Conservation (phyloP, 2,797 vertebrate species). For the Hippoglossus hippoglossus region DNA sequence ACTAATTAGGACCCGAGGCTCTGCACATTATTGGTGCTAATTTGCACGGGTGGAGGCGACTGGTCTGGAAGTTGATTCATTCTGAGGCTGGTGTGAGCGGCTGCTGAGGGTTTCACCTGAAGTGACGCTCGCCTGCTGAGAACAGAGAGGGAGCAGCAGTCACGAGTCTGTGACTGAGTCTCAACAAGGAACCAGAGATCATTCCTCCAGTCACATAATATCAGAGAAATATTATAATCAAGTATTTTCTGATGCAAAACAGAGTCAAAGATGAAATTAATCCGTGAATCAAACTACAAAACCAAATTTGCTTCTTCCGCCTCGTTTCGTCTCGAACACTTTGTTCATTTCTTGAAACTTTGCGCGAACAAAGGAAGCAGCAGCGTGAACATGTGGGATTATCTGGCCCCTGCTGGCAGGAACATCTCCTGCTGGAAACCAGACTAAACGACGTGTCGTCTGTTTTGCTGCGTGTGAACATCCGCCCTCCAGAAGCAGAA, state of each 20-base stretch:
- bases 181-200: too few relatives aligned
- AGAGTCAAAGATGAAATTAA: too few relatives aligned
- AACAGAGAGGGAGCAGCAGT: too few relatives aligned
- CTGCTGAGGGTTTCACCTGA: slow-evolving; percentile 59
- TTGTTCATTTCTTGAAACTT: too few relatives aligned
- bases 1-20: slow-evolving; percentile 70
- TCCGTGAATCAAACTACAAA: too few relatives aligned
- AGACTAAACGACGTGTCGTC: slow-evolving; percentile 31
- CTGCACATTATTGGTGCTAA: slow-evolving; percentile 54
- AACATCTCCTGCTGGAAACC: neutral
- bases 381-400: slow-evolving; percentile 4
- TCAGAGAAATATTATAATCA: too few relatives aligned
- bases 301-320: too few relatives aligned
- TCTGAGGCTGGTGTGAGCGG: slow-evolving; percentile 49
- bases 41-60: slow-evolving; percentile 53
- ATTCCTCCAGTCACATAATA: too few relatives aligned
- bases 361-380: too few relatives aligned
- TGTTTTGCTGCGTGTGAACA: slow-evolving; percentile 19
- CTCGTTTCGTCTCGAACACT: too few relatives aligned
- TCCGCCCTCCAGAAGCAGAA: slow-evolving; percentile 3
- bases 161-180: too few relatives aligned
- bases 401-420: neutral
- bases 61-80: slow-evolving; percentile 52
- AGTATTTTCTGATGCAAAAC: too few relatives aligned
- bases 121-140: slow-evolving; percentile 16